Evolutionary conservation across 2,888 invertebrate genomes (phyloP).

Genomic region (Ormia ochracea): DNA sequence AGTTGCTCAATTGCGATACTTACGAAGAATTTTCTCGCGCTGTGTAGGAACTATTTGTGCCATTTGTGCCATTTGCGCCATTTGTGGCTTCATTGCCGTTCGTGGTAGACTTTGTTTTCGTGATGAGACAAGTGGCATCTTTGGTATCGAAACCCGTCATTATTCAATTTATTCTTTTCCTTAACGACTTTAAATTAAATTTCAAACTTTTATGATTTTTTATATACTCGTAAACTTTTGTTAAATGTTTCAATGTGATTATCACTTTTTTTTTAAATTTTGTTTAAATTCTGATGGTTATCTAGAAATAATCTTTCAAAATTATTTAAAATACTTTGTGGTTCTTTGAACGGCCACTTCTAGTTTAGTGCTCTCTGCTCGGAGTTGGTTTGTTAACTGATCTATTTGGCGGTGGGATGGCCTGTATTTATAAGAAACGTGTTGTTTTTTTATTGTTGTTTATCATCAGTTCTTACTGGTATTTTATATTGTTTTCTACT

Average conservation of each 20-base stretch:
- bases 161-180: constrained; percentile 20
- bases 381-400: constrained; percentile 57
- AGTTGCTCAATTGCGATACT: constrained; percentile 58
- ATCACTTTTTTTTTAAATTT: neutral
- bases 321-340: neutral
- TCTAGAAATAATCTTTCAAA: neutral
- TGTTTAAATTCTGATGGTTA: neutral
- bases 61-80: constrained; percentile 62
- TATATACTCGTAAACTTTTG: neutral
- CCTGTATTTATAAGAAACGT: constrained; percentile 59
- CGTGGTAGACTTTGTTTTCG: constrained; percentile 56
- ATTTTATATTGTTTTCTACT: constrained; percentile 3
- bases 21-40: constrained; percentile 69
- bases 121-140: constrained; percentile 60
- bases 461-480: constrained; percentile 29
- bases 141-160: constrained; percentile 69
- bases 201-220: neutral
- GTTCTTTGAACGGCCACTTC: neutral
- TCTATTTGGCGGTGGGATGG: constrained; percentile 34
- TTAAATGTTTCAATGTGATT: neutral
- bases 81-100: constrained; percentile 63
- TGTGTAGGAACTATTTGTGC: constrained; percentile 66
- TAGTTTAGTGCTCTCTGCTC: neutral
- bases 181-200: neutral
- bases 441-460: constrained; percentile 41